Base-by-base conservation (phyloP, 2,113 vertebrate species). In the Paradoxurus hermaphroditus region DNA sequence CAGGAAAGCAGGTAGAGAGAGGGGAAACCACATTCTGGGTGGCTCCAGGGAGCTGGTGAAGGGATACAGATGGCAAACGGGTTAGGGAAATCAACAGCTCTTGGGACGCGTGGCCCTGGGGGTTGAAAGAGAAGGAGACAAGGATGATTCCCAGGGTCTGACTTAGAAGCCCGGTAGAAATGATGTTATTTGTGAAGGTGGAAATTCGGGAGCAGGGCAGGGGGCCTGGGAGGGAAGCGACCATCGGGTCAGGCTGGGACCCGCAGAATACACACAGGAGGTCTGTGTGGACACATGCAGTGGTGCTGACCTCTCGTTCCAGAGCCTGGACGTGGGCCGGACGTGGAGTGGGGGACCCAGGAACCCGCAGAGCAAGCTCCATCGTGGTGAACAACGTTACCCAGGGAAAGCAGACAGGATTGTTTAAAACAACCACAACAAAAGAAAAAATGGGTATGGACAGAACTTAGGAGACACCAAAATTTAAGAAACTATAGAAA, bases 341-440 rank as follows among this genome's bases (percentile, higher is more conserved):
- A 14, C 7, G 3, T 25, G 36, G 65, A n/a, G 49, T 41, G 18
- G 0, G 10, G 53, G 13, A 34, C 1, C 34, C 18, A 23, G 31
- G 16, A 70, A 56, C 11, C 46, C 0, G 2, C 23, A 3, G 3
- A 34, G 7, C 5, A 39, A n/a, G 2, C 70, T 5, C 1, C 31
- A 34, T 12, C 59, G 51, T 16, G n/a, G 63, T 39, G 18, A 4
- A 21, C 1, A 0, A 1, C 16, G 19, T 1, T 18, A 16, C 15
- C 68, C 51, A 90, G n/a, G 41, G 68, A 72, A 87, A 49, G 53
- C 27, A n/a, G 13, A 0, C 1, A 3, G 27, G 34, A 53, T 16
- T 25, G 1, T 27, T 39, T 49, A 72, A 67, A 85, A 75, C 31
- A 11, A 36, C 27, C 44, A n/a, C 62, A 31, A 34, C 70, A 49